Evolutionary conservation across 1,140 invertebrate species (phyloP).

Genomic region (Octopus bimaculoides): DNA sequence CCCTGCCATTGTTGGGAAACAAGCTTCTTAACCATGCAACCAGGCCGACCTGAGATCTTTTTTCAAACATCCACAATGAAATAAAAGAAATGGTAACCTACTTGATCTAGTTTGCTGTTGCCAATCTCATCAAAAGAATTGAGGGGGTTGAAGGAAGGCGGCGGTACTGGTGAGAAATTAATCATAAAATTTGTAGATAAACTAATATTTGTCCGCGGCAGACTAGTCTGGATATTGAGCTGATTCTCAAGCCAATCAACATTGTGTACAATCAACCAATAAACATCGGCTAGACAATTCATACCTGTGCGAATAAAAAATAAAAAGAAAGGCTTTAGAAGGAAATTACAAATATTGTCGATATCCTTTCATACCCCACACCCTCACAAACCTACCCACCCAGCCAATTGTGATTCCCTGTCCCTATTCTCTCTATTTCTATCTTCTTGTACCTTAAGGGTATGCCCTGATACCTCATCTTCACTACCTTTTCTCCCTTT

Average conservation of each 20-base stretch:
- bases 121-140: constrained; percentile 42
- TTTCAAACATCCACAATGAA: too few species aligned
- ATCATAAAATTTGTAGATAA: constrained; percentile 26
- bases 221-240: constrained; percentile 38
- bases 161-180: constrained; percentile 20
- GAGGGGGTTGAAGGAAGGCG: constrained; percentile 36
- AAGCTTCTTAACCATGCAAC: too few species aligned
- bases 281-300: constrained; percentile 30
- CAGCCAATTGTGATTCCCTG: too few species aligned
- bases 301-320: constrained; percentile 29
- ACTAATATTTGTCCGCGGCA: constrained; percentile 16
- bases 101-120: constrained; percentile 42
- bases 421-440: too few species aligned
- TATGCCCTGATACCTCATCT: too few species aligned
- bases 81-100: constrained; percentile 22
- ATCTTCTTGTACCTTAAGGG: too few species aligned
- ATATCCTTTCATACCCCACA: too few species aligned
- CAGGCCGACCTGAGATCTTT: too few species aligned
- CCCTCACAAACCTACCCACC: too few species aligned
- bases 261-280: constrained; percentile 44
- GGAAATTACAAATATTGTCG: too few species aligned
- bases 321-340: not conserved
- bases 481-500: too few species aligned
- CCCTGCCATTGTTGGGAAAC: too few species aligned
- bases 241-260: constrained; percentile 42